phyloP scores from a whole-genome alignment of 2,113 vertebrate species.

The Glaucomys volans region DNA sequence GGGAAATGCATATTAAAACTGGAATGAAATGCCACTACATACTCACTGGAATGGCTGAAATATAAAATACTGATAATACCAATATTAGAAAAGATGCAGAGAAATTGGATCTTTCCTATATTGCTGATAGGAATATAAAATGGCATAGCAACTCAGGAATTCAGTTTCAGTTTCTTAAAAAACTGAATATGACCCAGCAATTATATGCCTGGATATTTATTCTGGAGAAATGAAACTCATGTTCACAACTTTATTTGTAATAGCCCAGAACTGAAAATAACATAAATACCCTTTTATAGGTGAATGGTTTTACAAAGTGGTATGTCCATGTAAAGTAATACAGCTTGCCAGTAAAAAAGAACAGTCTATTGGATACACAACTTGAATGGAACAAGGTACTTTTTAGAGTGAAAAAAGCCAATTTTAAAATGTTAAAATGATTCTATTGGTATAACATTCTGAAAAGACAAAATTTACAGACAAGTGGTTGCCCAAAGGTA shows the following conservation, averaged over 20 bases:
- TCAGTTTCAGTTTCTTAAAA: slow-evolving; percentile 19
- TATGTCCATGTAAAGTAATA: background rate
- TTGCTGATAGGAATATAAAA: slow-evolving; percentile 15
- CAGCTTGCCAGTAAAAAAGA: background rate
- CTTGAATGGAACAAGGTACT: background rate
- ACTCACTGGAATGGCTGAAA: slow-evolving; percentile 38
- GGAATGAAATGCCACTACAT: background rate
- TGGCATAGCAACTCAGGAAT: background rate
- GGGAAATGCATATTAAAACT: slow-evolving; percentile 35
- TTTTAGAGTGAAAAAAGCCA: slow-evolving; percentile 14
- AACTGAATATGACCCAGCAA: background rate
- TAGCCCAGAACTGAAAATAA: background rate
- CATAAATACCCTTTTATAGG: background rate
- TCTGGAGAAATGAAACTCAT: slow-evolving; percentile 36
- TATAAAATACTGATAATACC: slow-evolving; percentile 36
- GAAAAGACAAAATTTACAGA: slow-evolving; percentile 16
- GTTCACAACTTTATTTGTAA: slow-evolving; percentile 47
- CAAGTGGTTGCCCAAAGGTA: background rate
- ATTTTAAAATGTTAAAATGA: slow-evolving; percentile 24
- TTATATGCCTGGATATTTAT: background rate
- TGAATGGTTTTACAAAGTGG: background rate
- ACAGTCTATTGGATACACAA: background rate
- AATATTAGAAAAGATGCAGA: background rate
- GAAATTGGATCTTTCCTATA: background rate
- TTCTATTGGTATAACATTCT: background rate